Conservation (phyloP, 1,140 invertebrate species). For the Zaprionus lachaisei region DNA sequence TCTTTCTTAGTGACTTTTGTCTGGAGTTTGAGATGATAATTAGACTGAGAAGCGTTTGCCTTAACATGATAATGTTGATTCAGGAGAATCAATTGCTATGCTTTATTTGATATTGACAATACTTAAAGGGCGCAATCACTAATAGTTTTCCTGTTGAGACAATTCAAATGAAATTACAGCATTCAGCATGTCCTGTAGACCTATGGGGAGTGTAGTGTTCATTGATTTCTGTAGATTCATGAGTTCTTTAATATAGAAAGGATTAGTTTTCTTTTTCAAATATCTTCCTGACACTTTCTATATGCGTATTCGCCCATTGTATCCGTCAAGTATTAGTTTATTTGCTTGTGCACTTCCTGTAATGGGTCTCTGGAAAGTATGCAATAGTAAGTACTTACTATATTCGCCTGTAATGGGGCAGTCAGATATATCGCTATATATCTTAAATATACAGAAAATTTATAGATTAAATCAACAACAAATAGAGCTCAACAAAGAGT, state of each 20-base stretch:
- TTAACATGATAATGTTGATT: too few species aligned
- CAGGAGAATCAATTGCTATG: too few species aligned
- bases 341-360: background rate
- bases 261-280: background rate
- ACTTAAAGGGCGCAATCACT: too few species aligned
- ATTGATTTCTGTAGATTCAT: background rate
- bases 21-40: too few species aligned
- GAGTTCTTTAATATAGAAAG: background rate
- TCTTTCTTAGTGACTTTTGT: too few species aligned
- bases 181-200: background rate
- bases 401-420: background rate
- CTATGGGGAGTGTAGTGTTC: too few species aligned
- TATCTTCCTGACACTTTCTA: background rate
- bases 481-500: conserved; percentile 43
- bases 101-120: too few species aligned
- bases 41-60: too few species aligned
- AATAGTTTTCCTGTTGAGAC: too few species aligned
- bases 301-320: background rate
- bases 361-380: background rate
- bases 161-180: background rate
- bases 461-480: background rate
- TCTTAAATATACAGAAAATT: background rate
- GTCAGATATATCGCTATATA: background rate
- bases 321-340: background rate
- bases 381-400: background rate